These are phyloP conservation scores for Muscina levida DNA, from an alignment of 2,888 invertebrate genomes.

Conservation along the genomic window DNA sequence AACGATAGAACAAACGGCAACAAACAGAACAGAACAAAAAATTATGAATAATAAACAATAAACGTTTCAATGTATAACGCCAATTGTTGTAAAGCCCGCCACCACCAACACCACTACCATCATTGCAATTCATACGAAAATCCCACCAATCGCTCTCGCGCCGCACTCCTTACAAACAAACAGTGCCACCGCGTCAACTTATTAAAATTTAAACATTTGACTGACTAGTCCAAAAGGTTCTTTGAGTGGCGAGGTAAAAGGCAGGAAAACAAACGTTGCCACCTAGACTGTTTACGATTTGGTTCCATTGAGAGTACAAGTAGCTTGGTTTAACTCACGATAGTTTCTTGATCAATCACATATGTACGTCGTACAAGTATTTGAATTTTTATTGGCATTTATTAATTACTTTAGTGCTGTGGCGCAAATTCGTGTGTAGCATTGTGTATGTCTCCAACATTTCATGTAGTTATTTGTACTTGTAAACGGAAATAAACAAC, in stretches of 20 bases:
- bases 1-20: not conserved
- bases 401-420: slow-evolving; percentile 10
- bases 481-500: not conserved
- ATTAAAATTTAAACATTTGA: slow-evolving; percentile 4
- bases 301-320: too few species aligned
- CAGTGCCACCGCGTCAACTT: not conserved
- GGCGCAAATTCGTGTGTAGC: too few species aligned
- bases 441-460: not conserved
- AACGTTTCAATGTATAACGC: slow-evolving; percentile 10
- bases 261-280: too few species aligned
- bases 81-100: slow-evolving; percentile 17
- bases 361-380: not conserved
- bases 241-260: too few species aligned
- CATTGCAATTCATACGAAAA: too few species aligned
- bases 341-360: not conserved
- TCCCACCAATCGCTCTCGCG: too few species aligned
- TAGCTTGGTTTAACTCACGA: too few species aligned
- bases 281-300: too few species aligned
- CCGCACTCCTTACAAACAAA: too few species aligned
- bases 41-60: slow-evolving; percentile 21
- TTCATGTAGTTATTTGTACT: not conserved
- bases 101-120: not conserved
- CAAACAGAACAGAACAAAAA: not conserved
- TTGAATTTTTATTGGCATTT: slow-evolving; percentile 17
- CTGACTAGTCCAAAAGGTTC: not conserved